Evolutionary conservation across 2,113 vertebrate genomes (phyloP).

Genomic region (Muscicapa adusta): DNA sequence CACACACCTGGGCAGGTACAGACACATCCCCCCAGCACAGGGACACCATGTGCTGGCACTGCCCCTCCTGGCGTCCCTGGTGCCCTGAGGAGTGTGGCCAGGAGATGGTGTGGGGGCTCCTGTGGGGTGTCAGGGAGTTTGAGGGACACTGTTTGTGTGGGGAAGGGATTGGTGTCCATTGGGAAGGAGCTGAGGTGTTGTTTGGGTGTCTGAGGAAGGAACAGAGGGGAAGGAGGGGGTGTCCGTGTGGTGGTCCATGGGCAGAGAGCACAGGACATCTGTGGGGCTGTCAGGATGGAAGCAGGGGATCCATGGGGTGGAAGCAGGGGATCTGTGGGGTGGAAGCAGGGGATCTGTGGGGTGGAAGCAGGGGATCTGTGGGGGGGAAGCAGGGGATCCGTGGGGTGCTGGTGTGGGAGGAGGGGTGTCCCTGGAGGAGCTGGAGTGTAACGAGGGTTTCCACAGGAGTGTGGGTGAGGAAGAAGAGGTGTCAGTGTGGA

Average conservation of each 20-base stretch:
- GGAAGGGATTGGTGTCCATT: rapidly evolving
- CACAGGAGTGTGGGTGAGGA: neutral
- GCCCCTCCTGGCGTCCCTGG: neutral
- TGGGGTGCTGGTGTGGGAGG: neutral
- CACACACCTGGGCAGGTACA: rapidly evolving
- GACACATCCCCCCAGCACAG: neutral
- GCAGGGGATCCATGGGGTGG: too few species aligned
- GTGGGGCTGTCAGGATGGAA: neutral
- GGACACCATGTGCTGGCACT: rapidly evolving
- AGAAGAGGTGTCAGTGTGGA: neutral
- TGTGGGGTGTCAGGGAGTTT: too few species aligned
- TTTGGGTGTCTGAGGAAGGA: neutral
- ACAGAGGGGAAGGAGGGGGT: neutral
- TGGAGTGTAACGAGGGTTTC: neutral
- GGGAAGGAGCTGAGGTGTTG: neutral
- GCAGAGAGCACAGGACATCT: too few species aligned
- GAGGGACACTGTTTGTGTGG: neutral
- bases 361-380: too few species aligned
- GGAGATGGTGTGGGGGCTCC: neutral
- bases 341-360: too few species aligned
- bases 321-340: neutral
- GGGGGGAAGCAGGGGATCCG: too few species aligned
- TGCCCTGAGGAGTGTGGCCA: neutral
- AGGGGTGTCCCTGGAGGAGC: neutral
- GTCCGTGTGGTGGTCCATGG: too few species aligned